Base-by-base conservation (phyloP, 1,140 invertebrate species). In the Brachystomella parvula region DNA sequence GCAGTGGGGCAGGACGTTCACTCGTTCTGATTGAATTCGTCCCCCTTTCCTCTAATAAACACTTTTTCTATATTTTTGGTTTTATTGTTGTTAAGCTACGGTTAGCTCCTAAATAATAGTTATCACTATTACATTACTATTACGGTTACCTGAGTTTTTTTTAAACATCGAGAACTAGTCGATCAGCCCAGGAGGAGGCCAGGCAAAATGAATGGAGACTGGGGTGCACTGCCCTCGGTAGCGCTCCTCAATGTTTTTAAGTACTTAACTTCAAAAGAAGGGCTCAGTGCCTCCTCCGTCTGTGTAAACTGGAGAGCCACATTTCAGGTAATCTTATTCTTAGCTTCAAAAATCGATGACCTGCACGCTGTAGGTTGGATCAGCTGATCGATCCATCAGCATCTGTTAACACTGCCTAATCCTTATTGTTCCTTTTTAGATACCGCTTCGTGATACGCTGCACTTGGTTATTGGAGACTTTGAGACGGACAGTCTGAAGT, bases 251-350 rank as follows among this genome's bases (percentile, higher is more conserved):
- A 70, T 24, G 66, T 70, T 31, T 70, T 67, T 47, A 33, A 56
- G 12, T 66, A 59, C 61, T 57, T 70, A 30, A 24, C 66, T 9
- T 26, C n/a, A 3, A 30, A 66, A 64, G 68, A 70, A 47, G n/a
- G 62, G 28, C 57, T 70, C 3, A 56, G 15, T 15, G 68, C 68
- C 9, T 66, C 68, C 21, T 9, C 47, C 21, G 33, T 53, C 19
- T 70, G 68, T 44, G 28, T 32, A 24, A 70, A 70, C 39, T 70
- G 68, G 68, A 60, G 68, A 70, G 57, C 68, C 6, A 65, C 60
- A 2, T 70, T 70, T 44, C 68, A 70, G 66, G 64, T 67, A 31
- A 65, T 57, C 35, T 47, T 6, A 26, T 44, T 44, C 39, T 12
- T 12, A 44, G 39, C n/a, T n/a, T 44, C 39, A 44, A 44, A n/a